Evolutionary conservation across 2,113 vertebrate genomes (phyloP).

Genomic region (Notiomystis cincta): DNA sequence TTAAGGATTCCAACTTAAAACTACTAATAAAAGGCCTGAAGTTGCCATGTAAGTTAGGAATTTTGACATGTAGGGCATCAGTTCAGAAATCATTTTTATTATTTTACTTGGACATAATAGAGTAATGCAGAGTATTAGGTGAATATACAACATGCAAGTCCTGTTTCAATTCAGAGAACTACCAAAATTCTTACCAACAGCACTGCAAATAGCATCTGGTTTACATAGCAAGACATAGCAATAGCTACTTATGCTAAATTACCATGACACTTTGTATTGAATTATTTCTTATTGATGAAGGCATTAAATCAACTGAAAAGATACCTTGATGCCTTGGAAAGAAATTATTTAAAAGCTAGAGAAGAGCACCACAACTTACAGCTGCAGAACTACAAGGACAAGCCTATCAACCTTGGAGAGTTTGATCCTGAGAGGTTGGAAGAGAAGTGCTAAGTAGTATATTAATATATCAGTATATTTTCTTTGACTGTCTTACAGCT

Average conservation of each 20-base stretch:
- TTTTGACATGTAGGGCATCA: not conserved
- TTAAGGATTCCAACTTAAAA: not conserved
- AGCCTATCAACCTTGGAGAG: conserved; percentile 66
- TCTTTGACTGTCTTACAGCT: not conserved
- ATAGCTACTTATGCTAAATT: not conserved
- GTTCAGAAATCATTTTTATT: not conserved
- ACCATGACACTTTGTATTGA: not conserved
- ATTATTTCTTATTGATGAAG: conserved; percentile 64
- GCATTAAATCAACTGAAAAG: conserved; percentile 80
- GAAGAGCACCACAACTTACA: conserved; percentile 79
- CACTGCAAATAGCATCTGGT: not conserved
- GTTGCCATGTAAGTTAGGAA: not conserved
- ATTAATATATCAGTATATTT: not conserved
- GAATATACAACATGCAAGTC: not conserved
- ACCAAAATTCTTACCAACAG: not conserved
- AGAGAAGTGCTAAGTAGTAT: not conserved
- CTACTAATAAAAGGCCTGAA: not conserved
- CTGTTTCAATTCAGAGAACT: not conserved
- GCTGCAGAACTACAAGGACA: conserved; percentile 76
- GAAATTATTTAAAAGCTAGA: conserved; percentile 80
- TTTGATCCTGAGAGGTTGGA: conserved; percentile 87
- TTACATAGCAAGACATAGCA: not conserved
- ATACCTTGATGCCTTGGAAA: conserved; percentile 80
- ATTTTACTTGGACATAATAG: not conserved
- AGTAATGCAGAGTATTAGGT: not conserved